These are phyloP conservation scores for Sorex fumeus DNA, from an alignment of 2,113 vertebrate species.

Conservation along the genomic window DNA sequence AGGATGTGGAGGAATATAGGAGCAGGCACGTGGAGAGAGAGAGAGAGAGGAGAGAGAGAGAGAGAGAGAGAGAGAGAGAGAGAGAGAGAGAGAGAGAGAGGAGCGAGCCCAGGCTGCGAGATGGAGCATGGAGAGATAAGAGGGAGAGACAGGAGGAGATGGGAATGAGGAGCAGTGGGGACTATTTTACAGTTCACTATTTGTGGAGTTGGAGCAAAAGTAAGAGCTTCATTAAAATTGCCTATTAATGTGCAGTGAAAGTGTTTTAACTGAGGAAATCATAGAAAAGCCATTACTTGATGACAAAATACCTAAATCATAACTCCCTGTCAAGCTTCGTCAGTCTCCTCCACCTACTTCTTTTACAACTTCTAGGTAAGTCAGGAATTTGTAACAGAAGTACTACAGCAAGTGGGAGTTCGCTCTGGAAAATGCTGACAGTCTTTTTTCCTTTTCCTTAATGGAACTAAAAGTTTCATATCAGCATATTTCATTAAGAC, in stretches of 20 bases:
- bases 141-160: no score
- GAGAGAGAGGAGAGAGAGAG: no score
- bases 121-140: no score
- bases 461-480: slow-evolving; percentile 62
- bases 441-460: slow-evolving; percentile 64
- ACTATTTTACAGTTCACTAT: no score
- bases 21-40: no score
- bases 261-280: slow-evolving; percentile 21
- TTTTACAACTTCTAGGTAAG: neutral
- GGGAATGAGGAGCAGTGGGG: no score
- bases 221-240: slow-evolving; percentile 44
- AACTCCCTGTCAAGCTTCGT: neutral
- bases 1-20: no score
- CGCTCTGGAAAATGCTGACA: slow-evolving; percentile 43
- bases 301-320: neutral
- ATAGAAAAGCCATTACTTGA: slow-evolving; percentile 40
- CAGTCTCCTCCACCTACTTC: neutral
- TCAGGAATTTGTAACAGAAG: neutral
- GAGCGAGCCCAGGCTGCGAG: no score
- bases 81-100: no score
- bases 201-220: slow-evolving; percentile 2
- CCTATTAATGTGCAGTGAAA: slow-evolving; percentile 55
- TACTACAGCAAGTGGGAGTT: slow-evolving; percentile 39
- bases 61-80: no score
- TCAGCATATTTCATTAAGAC: slow-evolving; percentile 70